Evolutionary conservation across 1,140 invertebrate genomes (phyloP).

Genomic region (Drosophila murphyi): DNA sequence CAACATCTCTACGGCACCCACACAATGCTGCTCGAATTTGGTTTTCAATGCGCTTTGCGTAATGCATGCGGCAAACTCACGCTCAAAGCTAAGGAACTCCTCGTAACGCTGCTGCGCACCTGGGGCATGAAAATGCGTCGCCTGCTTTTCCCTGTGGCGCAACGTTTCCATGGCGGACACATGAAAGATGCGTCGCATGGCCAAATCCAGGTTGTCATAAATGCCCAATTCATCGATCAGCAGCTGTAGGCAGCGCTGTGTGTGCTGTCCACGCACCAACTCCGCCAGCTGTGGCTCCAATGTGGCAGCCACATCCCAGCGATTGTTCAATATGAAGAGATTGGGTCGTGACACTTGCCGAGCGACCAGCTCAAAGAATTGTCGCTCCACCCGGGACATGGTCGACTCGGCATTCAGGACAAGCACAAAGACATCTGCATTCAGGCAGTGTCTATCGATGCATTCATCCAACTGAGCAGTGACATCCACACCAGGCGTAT

Average conservation of each 20-base stretch:
- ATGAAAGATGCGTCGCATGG: constrained; percentile 97
- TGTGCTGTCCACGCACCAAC: constrained; percentile 94
- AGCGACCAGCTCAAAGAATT: constrained; percentile 99
- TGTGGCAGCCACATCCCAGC: constrained; percentile 98
- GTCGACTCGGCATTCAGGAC: constrained; percentile 99
- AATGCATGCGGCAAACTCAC: constrained; percentile 98
- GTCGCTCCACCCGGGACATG: constrained; percentile 93
- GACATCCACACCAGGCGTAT: constrained; percentile 99
- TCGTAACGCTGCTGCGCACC: constrained; percentile 95
- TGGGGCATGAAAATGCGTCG: neutral
- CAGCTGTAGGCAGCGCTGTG: constrained; percentile 96
- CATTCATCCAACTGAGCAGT: constrained; percentile 98
- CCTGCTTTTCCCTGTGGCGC: constrained; percentile 84
- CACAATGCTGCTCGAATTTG: constrained; percentile 98
- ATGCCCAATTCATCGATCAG: constrained; percentile 97
- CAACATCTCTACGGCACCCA: constrained; percentile 94
- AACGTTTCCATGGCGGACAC: constrained; percentile 98
- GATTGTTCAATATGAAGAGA: constrained; percentile 99
- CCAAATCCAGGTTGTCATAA: constrained; percentile 91
- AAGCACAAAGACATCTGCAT: constrained; percentile 99
- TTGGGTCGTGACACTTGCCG: constrained; percentile 98
- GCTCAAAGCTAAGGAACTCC: constrained; percentile 98
- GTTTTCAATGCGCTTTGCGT: constrained; percentile 98
- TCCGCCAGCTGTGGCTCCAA: constrained; percentile 96
- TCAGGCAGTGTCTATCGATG: constrained; percentile 99